Conservation (phyloP, 2,888 invertebrate species). For the Dichetophora obliterata region DNA sequence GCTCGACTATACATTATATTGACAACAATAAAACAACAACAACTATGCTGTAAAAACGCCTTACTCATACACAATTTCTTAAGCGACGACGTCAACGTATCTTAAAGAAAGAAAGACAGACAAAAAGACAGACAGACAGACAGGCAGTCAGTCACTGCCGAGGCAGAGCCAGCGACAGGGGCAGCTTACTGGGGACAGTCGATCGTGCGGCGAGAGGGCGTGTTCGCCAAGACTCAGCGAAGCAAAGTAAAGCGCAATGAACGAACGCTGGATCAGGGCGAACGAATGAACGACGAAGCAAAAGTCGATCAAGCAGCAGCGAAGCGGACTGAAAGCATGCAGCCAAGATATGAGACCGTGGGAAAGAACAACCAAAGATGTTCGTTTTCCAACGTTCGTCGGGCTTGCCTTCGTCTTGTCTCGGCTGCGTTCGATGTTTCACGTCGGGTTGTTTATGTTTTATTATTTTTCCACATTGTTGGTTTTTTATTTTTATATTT, state of each 20-base stretch:
- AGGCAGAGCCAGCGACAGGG: conserved; percentile 1
- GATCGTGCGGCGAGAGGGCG: conserved; percentile 28
- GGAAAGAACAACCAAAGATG: conserved; percentile 69
- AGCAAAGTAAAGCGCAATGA: conserved; percentile 59
- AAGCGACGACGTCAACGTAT: conserved; percentile 23
- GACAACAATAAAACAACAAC: conserved; percentile 35
- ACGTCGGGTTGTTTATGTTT: conserved; percentile 43
- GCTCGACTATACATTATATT: conserved; percentile 38
- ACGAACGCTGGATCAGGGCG: conserved; percentile 34
- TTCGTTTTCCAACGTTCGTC: conserved; percentile 52
- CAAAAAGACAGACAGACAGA: neutral
- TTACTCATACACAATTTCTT: conserved; percentile 36
- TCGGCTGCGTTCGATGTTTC: conserved; percentile 49
- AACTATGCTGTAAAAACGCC: conserved; percentile 31
- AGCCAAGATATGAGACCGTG: conserved; percentile 70
- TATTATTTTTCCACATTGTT: conserved; percentile 36
- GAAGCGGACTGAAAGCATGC: conserved; percentile 51
- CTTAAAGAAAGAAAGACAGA: conserved; percentile 15
- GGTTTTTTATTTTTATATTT: conserved; percentile 43
- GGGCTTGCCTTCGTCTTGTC: conserved; percentile 46
- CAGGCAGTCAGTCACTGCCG: conserved; percentile 6
- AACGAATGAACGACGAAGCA: conserved; percentile 46
- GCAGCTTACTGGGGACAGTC: conserved; percentile 5
- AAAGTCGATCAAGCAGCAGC: conserved; percentile 52
- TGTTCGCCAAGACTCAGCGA: conserved; percentile 32